Base-by-base conservation (phyloP, 2,797 vertebrate genomes). In the Peromyscus aztecus region DNA sequence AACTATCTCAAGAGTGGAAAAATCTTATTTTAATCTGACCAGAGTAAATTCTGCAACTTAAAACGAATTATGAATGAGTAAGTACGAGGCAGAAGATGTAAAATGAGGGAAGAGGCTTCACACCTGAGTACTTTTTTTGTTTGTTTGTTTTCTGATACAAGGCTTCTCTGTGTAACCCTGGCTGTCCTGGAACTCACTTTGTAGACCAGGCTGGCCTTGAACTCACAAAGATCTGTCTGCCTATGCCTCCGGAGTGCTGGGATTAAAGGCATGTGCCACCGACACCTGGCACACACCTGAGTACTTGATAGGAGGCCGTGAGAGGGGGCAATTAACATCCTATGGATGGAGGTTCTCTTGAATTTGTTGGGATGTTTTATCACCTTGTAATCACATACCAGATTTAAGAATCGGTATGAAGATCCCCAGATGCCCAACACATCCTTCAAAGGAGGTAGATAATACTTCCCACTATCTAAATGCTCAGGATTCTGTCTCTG, bases 11-110 rank as follows among this genome's bases (percentile, higher is more conserved):
- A 59, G 46, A 89, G 67, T 57, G 82, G 13, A 71, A 81, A 81
- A 55, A 7, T 37, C 34, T 82, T 81, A 91, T 59, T 95, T 91
- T 94, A 86, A 90, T 97, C 46, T 90, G 61, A 55, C 34, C 37
- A 69, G 31, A 86, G 91, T 88, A 92, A 91, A 63, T 85, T 90
- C 21, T 71, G 12, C 93, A 95, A 91, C 14, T 94, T 88, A 92
- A 91, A 96, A 59, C 29, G 63, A 85, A 81, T 71, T 83, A 24
- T 63, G 55, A 92, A 93, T 67, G 17, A 63, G 19, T 89, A 93
- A 90, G 73, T 89, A 75, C 89, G 87, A 91, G 11, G 6, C 76
- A 4, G 43, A 34, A 76, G 90, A 34, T 80, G 2, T 23, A 13
- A 29, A 31, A 65, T 76, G 57, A 90, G 69, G 67, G 14, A 43